Evolutionary conservation across 2,888 invertebrate species (phyloP).

Genomic region (Drosophila nr. fundita): DNA sequence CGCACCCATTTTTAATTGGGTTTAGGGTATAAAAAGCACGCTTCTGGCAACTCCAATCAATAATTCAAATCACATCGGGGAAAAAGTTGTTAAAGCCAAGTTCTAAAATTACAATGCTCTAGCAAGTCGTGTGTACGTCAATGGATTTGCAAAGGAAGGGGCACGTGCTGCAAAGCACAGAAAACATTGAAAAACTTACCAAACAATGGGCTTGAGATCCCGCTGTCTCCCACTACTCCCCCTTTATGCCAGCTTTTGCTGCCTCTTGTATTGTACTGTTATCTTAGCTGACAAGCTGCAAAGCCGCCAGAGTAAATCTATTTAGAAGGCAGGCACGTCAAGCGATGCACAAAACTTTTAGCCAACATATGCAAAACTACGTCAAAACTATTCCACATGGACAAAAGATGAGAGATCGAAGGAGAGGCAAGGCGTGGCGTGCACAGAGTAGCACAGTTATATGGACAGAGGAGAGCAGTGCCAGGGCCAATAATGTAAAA

Average conservation of each 20-base stretch:
- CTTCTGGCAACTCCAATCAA: neutral
- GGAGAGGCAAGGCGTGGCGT: neutral
- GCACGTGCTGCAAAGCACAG: slow-evolving; percentile 42
- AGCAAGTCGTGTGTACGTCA: slow-evolving; percentile 8
- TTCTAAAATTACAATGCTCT: slow-evolving; percentile 21
- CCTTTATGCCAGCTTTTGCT: neutral
- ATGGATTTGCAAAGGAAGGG: slow-evolving; percentile 11
- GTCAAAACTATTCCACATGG: slow-evolving; percentile 61
- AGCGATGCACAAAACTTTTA: slow-evolving; percentile 51
- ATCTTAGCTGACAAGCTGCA: slow-evolving; percentile 58
- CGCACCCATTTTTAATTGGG: neutral
- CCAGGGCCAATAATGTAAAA: slow-evolving; percentile 76
- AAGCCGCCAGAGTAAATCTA: slow-evolving; percentile 48
- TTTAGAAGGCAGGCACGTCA: slow-evolving; percentile 47
- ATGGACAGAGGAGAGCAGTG: slow-evolving; percentile 36
- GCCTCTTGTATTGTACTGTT: slow-evolving; percentile 35
- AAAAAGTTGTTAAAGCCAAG: slow-evolving; percentile 23
- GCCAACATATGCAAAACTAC: slow-evolving; percentile 66
- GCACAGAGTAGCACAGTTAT: slow-evolving; percentile 16
- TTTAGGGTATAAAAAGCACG: neutral
- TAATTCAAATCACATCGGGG: slow-evolving; percentile 21
- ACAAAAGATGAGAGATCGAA: slow-evolving; percentile 31
- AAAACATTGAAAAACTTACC: slow-evolving; percentile 42
- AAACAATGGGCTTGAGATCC: slow-evolving; percentile 36
- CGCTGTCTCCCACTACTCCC: neutral